Evolutionary conservation across 2,888 invertebrate genomes (phyloP), one percentile per base, ranked within the genome.

Genomic region (Dorcus parallelipipedus): DNA sequence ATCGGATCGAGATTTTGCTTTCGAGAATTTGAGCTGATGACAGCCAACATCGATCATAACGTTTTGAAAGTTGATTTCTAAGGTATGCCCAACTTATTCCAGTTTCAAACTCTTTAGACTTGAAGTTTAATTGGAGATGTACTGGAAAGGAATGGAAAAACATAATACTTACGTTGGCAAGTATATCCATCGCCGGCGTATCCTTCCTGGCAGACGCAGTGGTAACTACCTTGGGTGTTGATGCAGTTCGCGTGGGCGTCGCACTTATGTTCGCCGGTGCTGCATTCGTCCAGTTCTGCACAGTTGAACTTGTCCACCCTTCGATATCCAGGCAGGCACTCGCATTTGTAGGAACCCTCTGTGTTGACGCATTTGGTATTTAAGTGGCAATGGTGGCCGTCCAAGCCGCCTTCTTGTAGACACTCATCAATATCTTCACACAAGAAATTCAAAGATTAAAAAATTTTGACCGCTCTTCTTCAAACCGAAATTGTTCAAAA

Each of bases 291-390:
- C 69, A 89, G 82, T 80, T 91, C 91, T 61, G 86, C 84, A 75
- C 91, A 91, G 73, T 90, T 90, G 78, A 87, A 90, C 74, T 89
- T 87, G 79, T 91, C 90, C 63, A 87, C 80, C 64, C 89, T 82
- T 61, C 85, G 83, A 78, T 90, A 92, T 5, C 93, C 93, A 20
- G 87, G 84, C 68, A 89, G 81, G 78, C 94, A 95, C 79, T 91
- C 88, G 80, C 94, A 95, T 64, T 86, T 84, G 79, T 93, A 94
- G 64, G 89, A 86, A 59, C 94, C 93, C 55, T 86, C 81, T 45
- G 88, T 88, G 80, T 94, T 94, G 65, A 91, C 86, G 77, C 94
- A 95, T 64, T 83, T 83, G 56, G 93, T 92, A 81, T 93, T 91
- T 65, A 86, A 85, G 77, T 90, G 88, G 78, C 94, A 94, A 79